Conservation (phyloP, 2,888 invertebrate species). For the Pyrgus malvae region DNA sequence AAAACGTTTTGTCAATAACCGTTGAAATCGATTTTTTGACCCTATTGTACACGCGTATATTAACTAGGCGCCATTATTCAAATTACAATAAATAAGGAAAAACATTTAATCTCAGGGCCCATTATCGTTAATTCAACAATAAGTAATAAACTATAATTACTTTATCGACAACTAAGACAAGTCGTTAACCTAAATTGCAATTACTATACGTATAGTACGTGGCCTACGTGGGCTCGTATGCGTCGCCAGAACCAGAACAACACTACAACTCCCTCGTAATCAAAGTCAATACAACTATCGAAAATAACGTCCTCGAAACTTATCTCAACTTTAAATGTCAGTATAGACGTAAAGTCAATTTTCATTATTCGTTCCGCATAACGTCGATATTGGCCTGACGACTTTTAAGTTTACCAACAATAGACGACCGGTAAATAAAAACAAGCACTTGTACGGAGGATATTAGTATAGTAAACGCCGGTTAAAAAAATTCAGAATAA, state of each 20-base stretch:
- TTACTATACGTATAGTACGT: conserved; percentile 33
- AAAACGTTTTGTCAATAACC: no score
- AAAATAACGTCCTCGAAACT: conserved; percentile 37
- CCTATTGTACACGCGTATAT: no score
- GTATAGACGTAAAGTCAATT: conserved; percentile 9
- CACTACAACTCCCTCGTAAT: conserved; percentile 26
- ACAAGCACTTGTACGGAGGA: conserved; percentile 33
- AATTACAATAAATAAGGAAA: conserved; percentile 38
- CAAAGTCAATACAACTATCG: conserved; percentile 39
- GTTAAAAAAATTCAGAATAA: conserved; percentile 18
- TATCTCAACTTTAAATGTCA: conserved; percentile 30
- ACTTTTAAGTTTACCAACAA: conserved; percentile 18
- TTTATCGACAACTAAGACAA: conserved; percentile 35
- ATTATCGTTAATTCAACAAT: conserved; percentile 36
- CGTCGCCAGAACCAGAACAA: conserved; percentile 36
- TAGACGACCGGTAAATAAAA: conserved; percentile 34
- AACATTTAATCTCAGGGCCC: conserved; percentile 32
- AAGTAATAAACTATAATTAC: conserved; percentile 36
- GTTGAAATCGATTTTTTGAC: no score
- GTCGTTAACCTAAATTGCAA: conserved; percentile 59
- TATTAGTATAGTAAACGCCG: background rate
- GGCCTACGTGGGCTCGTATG: conserved; percentile 52
- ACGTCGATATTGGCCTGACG: conserved; percentile 21
- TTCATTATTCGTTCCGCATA: conserved; percentile 10
- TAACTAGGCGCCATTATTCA: conserved; percentile 10